Percentiles rank a stretch among this genome's conserved stretches.
Conservation (phyloP, 2,113 vertebrate species). For the Heliornis fulica region DNA sequence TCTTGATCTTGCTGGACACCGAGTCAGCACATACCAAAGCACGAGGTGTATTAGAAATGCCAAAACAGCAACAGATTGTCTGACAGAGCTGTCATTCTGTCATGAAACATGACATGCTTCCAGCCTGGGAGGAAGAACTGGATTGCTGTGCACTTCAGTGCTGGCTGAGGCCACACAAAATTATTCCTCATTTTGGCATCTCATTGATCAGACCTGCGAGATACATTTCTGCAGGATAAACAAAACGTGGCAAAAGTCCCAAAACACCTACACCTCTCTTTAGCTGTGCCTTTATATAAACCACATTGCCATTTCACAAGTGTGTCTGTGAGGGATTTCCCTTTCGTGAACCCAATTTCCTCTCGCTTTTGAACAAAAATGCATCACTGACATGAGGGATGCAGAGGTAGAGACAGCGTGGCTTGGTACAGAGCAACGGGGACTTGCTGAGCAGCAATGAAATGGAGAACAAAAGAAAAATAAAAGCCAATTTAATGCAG, state of each 20-base stretch:
- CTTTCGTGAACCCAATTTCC: neutral
- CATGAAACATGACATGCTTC: neutral
- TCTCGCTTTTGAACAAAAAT: neutral
- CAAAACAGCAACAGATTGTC: neutral
- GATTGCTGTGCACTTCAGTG: neutral
- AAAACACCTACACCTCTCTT: neutral
- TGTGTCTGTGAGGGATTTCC: neutral
- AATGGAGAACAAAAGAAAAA: conserved; percentile 5
- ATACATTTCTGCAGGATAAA: neutral
- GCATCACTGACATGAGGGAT: neutral
- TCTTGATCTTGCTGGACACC: neutral
- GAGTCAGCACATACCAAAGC: neutral
- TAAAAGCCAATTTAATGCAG: conserved; percentile 5
- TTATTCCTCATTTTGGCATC: neutral
- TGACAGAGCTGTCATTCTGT: neutral
- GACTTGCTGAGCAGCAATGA: neutral
- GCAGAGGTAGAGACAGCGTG: neutral
- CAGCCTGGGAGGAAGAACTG: neutral
- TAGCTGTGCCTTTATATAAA: neutral
- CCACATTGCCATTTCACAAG: neutral
- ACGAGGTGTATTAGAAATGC: neutral
- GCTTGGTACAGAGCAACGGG: neutral
- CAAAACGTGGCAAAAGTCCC: neutral
- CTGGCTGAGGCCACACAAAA: neutral
- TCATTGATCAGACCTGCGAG: neutral